Percentiles rank a stretch among this genome's conserved stretches.
Conservation (phyloP, 1,140 invertebrate species). For the Drosophila murphyi region DNA sequence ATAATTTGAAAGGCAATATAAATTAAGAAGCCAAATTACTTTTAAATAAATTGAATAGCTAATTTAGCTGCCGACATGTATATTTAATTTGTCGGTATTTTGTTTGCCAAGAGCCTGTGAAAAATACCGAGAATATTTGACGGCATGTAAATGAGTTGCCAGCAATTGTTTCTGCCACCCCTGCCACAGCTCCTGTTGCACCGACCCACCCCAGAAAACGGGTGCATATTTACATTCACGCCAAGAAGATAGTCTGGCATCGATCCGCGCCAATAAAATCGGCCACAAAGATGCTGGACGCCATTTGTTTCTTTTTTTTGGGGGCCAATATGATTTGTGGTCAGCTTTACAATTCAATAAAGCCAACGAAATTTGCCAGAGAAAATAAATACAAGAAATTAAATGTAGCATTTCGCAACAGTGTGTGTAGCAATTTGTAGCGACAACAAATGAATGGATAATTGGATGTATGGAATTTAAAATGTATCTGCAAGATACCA, state of each 20-base stretch:
- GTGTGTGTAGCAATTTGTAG: slow-evolving; percentile 39
- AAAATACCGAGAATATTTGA: slow-evolving; percentile 56
- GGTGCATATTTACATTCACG: slow-evolving; percentile 70
- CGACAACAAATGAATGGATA: slow-evolving; percentile 60
- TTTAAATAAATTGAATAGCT: too few relatives aligned
- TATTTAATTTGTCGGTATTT: slow-evolving; percentile 5
- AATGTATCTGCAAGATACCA: slow-evolving; percentile 51
- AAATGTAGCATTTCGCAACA: slow-evolving; percentile 10
- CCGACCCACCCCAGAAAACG: neutral
- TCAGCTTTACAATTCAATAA: slow-evolving; percentile 53
- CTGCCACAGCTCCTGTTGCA: slow-evolving; percentile 3
- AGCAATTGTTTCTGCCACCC: neutral
- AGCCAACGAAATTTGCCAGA: slow-evolving; percentile 15
- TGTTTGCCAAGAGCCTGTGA: slow-evolving; percentile 40
- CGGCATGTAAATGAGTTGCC: slow-evolving; percentile 67
- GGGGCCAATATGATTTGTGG: slow-evolving; percentile 44
- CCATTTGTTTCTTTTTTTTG: slow-evolving; percentile 33
- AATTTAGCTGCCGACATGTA: too few relatives aligned
- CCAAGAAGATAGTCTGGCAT: slow-evolving; percentile 77
- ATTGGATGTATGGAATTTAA: slow-evolving; percentile 30
- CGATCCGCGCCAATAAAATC: slow-evolving; percentile 64
- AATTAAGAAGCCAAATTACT: too few relatives aligned
- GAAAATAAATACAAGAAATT: slow-evolving; percentile 39
- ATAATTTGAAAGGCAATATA: too few relatives aligned
- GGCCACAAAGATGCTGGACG: slow-evolving; percentile 32